Conservation (phyloP, 2,888 invertebrate species). For the Nebria salina region DNA sequence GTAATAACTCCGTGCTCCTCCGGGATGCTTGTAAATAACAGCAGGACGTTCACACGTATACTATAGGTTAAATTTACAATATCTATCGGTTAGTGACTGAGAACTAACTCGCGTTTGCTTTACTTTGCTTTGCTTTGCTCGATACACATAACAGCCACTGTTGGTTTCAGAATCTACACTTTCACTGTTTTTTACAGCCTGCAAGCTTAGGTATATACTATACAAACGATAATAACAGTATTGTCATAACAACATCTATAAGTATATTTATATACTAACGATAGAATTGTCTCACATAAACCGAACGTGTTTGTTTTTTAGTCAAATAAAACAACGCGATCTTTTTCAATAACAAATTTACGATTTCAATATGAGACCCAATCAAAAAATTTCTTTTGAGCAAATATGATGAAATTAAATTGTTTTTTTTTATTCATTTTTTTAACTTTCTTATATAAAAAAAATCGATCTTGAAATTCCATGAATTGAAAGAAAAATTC, state of each 20-base stretch:
- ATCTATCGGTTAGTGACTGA: not conserved
- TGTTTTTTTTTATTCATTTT: constrained; percentile 19
- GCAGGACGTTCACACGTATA: constrained; percentile 24
- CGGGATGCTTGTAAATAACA: constrained; percentile 26
- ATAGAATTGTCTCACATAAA: not conserved
- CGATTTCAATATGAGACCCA: no score
- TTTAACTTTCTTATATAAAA: not conserved
- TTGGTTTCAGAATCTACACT: constrained; percentile 18
- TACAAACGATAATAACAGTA: constrained; percentile 12
- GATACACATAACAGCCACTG: not conserved
- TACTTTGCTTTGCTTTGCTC: no score
- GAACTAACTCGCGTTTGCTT: no score
- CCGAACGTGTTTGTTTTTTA: not conserved
- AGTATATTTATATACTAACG: not conserved
- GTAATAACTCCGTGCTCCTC: constrained; percentile 38
- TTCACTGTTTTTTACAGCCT: constrained; percentile 17
- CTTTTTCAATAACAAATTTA: no score
- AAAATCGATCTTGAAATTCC: no score
- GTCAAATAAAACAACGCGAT: no score
- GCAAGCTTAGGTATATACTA: not conserved
- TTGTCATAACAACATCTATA: not conserved
- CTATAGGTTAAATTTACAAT: not conserved
- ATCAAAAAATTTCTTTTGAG: no score
- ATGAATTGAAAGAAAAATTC: no score
- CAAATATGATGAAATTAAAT: not conserved